These are phyloP conservation scores for Dipus sagitta DNA, from an alignment of 2,797 vertebrate species.

Conservation along the genomic window DNA sequence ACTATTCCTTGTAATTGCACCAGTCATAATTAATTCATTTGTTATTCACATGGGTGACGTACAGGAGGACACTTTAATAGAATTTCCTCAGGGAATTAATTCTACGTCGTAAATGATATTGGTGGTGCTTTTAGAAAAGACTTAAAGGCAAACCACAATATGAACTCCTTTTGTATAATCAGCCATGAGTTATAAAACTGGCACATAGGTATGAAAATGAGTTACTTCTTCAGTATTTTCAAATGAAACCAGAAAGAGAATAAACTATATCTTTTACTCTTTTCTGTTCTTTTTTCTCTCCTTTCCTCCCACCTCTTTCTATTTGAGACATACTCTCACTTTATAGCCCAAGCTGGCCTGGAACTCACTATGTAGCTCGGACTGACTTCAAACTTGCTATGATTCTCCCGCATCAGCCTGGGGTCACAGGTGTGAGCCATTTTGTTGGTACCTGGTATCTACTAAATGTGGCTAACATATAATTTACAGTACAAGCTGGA, in stretches of 20 bases:
- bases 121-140: slow-evolving; percentile 68
- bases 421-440: neutral
- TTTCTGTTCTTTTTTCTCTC: neutral
- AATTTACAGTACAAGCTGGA: neutral
- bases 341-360: neutral
- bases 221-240: slow-evolving; percentile 50
- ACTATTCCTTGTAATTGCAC: slow-evolving; percentile 71
- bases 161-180: slow-evolving; percentile 48
- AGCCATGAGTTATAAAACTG: slow-evolving; percentile 33
- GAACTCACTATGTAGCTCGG: neutral
- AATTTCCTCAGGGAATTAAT: slow-evolving; percentile 77
- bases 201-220: neutral
- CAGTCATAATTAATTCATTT: slow-evolving; percentile 78
- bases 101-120: slow-evolving; percentile 70
- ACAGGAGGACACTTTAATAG: slow-evolving; percentile 73
- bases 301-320: too few relatives aligned
- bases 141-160: slow-evolving; percentile 34
- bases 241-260: slow-evolving; percentile 39
- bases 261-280: slow-evolving; percentile 22
- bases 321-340: neutral
- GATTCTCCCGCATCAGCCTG: neutral
- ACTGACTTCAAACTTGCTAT: neutral
- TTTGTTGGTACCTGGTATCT: neutral
- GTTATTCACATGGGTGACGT: slow-evolving; percentile 67
- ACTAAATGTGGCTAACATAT: neutral